Base-by-base conservation (phyloP, 2,113 vertebrate genomes). In the Bufo gargarizans region DNA sequence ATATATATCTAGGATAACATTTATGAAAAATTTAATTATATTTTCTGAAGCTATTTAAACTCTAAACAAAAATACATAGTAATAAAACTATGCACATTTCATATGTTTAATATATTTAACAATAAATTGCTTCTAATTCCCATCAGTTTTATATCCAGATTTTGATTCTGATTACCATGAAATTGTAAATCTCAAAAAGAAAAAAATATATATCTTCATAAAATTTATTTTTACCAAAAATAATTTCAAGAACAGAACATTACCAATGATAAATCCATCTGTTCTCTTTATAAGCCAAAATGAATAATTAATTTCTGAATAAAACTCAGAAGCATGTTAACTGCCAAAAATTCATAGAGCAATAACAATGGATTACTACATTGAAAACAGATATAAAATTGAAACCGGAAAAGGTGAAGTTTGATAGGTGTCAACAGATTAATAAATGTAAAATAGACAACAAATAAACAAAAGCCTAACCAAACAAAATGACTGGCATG, bases 241-340 rank as follows among this genome's bases (percentile, higher is more conserved):
- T 17, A 72, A 72, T 71, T n/a, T 83, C 20, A 71, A 33, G n/a
- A 43, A 71, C 2, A 56, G 13, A 86, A 67, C 19, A 77, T 22
- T 86, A 79, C 59, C 65, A 49, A 86, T 77, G 74, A 45, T 19
- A 33, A 67, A 86, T 76, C 85, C 85, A 77, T 86, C 72, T 77
- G 72, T 49, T 67, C 45, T 63, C 6, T 43, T 79, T 79, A 33
- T 53, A 65, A 67, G 47, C 79, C 58, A 53, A 77, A 65, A 77
- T 78, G 33, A 2, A 78, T 67, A 45, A 65, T 61, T 67, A 11
- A 79, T 67, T 74, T 49, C 56, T 77, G 77, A 61, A 45, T 59
- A 85, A 85, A 63, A 63, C 56, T 81, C 14, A 61, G 47, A 61
- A 81, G 45, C 45, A 81, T 81, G 56, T 20, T 81, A 47, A 10